Evolutionary conservation across 2,797 vertebrate genomes (phyloP), one percentile per base, ranked within the genome.

Genomic region (Pangasius mekongensis): DNA sequence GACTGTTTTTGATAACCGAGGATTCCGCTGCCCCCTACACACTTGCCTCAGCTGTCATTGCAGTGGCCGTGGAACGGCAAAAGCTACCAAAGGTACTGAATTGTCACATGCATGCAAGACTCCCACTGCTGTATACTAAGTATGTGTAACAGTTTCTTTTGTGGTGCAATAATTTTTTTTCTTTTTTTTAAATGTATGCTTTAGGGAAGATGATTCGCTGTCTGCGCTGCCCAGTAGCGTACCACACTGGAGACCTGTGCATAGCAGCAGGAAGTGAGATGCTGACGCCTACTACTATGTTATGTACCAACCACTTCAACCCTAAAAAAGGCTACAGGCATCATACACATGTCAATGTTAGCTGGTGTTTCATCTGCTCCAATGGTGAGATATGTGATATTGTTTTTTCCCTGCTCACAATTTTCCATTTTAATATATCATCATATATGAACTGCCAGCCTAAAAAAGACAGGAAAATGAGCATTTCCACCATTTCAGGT

Each of bases 351-450:
- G 97, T 99, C 94, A 99, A 99, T 18, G 98, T 99, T 92, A 98
- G 98, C 97, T 99, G 99, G 99, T 99, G 99, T 93, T 99, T 99
- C 36, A 97, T 99, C 91, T 99, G 99, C 93, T 99, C 98, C 84
- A 99, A 98, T 97, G 98, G 99, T 99, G 92, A 89, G 94, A 47
- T 33, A 43, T 64, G 13, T 2, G 1, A 10, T 30, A 0, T 3
- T 52, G 47, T n/a, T 56, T 78, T 76, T 49, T n/a, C 74, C 47
- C 8, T 24, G 43, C 39, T 27, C 1, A 5, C 4, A 27, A 6
- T 27, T 76, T 76, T 43, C 20, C 5, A 74, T 39, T 43, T 73
- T 24, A 73, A 73, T 10, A 43, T 43, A 73, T 73, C 16, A 7
- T 16, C 4, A 33, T 69, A 71, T 39, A 36, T 39, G 2, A 20